Evolutionary conservation across 2,113 vertebrate genomes (phyloP).

Genomic region (Sinocyclocheilus maitianheensis): DNA sequence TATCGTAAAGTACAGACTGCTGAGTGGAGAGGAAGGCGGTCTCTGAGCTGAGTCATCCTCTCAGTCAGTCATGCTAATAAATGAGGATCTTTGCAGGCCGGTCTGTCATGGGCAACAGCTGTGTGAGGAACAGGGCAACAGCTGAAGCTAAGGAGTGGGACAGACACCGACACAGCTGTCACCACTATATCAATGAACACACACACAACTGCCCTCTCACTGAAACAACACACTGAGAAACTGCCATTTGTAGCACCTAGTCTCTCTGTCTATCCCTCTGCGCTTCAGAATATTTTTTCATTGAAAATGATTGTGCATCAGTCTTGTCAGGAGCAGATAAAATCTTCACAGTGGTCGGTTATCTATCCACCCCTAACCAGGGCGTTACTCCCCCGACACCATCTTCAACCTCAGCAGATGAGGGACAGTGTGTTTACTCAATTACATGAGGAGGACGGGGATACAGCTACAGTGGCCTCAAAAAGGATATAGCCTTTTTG

Average conservation of each 20-base stretch:
- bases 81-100: conserved; percentile 78
- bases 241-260: conserved; percentile 1
- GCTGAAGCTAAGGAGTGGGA: conserved; percentile 83
- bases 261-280: not conserved
- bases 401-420: not conserved
- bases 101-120: conserved; percentile 85
- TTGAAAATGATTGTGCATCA: not conserved
- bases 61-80: conserved; percentile 77
- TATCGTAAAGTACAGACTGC: not conserved
- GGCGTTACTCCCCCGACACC: not conserved
- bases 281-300: not conserved
- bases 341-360: conserved; percentile 20
- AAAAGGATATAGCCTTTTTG: not conserved
- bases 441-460: not conserved
- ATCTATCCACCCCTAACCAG: conserved; percentile 21
- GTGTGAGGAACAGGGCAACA: conserved; percentile 88
- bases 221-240: conserved; percentile 31
- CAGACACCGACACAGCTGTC: conserved; percentile 83
- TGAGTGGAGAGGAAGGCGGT: conserved; percentile 27
- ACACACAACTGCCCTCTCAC: conserved; percentile 35
- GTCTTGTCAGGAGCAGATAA: not conserved
- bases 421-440: not conserved
- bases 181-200: conserved; percentile 74
- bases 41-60: conserved; percentile 71
- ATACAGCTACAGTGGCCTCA: not conserved